Evolutionary conservation across 23 tunicate species (phyloP).

Genomic region (Halocynthia roretzi): DNA sequence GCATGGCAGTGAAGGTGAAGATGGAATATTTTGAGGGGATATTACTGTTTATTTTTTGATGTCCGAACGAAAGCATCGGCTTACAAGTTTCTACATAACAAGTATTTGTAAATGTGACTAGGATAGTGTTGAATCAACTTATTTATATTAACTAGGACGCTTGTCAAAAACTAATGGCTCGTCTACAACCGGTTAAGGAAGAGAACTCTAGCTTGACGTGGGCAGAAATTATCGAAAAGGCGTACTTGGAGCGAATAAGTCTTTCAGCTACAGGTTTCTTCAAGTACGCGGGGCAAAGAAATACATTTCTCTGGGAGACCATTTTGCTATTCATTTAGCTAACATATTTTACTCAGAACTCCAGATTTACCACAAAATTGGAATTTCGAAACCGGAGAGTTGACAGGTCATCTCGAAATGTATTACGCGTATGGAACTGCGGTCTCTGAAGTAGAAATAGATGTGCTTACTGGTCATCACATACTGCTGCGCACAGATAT

Average conservation of each 20-base stretch:
- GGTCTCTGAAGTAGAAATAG: conserved; percentile 74
- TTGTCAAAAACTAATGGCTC: conserved; percentile 41
- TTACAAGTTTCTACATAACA: too few relatives aligned
- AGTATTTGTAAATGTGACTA: too few relatives aligned
- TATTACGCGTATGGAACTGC: conserved; percentile 68
- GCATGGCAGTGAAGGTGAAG: conserved; percentile 83
- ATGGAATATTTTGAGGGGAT: too few relatives aligned
- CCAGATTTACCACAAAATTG: conserved; percentile 9
- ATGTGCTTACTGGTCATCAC: conserved; percentile 94
- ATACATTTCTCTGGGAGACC: too few relatives aligned
- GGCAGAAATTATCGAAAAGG: conserved; percentile 39
- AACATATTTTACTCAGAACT: neutral
- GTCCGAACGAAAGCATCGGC: too few relatives aligned
- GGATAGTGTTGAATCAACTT: too few relatives aligned
- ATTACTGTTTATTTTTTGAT: too few relatives aligned
- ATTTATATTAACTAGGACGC: conserved; percentile 32
- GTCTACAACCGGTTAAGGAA: conserved; percentile 47
- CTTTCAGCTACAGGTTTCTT: conserved; percentile 66
- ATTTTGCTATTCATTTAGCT: too few relatives aligned
- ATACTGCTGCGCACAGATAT: conserved; percentile 55
- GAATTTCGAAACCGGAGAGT: conserved; percentile 54
- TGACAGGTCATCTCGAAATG: conserved; percentile 23
- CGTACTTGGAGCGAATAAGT: conserved; percentile 64
- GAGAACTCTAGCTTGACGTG: conserved; percentile 39
- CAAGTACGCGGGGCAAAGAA: conserved; percentile 11